Evolutionary conservation across 2,113 vertebrate species (phyloP).

Genomic region (Piaya cayana): DNA sequence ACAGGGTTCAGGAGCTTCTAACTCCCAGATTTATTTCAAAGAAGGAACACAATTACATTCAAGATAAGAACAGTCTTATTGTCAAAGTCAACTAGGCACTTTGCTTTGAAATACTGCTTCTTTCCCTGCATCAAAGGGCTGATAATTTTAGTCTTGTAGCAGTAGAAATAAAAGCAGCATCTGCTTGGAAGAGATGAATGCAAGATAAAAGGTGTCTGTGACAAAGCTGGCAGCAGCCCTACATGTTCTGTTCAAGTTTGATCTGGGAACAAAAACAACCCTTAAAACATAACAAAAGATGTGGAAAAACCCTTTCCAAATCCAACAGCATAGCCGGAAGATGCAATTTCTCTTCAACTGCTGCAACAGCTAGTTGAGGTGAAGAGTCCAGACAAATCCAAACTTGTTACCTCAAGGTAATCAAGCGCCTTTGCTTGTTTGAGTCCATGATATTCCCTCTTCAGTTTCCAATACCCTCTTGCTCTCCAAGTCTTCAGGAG

Average conservation of each 20-base stretch:
- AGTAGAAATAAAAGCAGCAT: constrained; percentile 51
- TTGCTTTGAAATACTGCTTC: constrained; percentile 47
- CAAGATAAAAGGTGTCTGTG: constrained; percentile 60
- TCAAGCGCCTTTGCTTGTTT: background rate
- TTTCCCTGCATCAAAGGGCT: constrained; percentile 25
- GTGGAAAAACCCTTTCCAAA: constrained; percentile 60
- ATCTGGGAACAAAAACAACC: constrained; percentile 33
- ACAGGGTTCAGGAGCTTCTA: background rate
- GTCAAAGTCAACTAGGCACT: constrained; percentile 8
- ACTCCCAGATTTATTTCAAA: background rate
- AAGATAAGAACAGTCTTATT: constrained; percentile 7
- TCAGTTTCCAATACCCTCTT: background rate
- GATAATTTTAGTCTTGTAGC: constrained; percentile 18
- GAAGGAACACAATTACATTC: constrained; percentile 17
- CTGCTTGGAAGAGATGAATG: constrained; percentile 49
- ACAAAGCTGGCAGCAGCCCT: constrained; percentile 53
- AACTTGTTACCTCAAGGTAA: background rate
- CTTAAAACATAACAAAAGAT: constrained; percentile 49
- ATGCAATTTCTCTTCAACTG: background rate
- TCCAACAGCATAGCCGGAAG: constrained; percentile 13
- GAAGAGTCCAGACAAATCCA: background rate
- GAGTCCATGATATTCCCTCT: background rate
- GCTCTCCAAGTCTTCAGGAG: background rate
- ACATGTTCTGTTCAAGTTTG: constrained; percentile 35
- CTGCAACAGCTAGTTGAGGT: background rate